Conservation (phyloP, 2,888 invertebrate species). For the Dasysyrphus albostriatus region DNA sequence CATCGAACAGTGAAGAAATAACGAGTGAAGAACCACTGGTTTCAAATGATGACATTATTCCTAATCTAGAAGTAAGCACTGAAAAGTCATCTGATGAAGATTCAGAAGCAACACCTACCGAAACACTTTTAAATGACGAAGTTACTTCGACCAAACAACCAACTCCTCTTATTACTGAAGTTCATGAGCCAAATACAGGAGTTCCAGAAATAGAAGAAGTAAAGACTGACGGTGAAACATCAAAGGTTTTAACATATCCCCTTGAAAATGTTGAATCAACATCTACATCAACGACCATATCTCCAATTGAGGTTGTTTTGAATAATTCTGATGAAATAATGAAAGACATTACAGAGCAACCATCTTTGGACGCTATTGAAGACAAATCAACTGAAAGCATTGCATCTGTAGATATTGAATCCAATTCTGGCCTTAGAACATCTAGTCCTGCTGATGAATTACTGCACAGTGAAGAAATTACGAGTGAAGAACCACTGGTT, state of each 20-base stretch:
- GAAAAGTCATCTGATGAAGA: neutral
- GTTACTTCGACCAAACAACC: neutral
- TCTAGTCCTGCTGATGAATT: neutral
- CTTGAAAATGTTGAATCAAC: neutral
- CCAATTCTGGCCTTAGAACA: neutral
- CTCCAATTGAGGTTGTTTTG: neutral
- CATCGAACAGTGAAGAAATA: no score
- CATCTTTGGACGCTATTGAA: neutral
- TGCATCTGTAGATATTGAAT: neutral
- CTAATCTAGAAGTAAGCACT: neutral
- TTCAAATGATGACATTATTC: no score
- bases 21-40: neutral
- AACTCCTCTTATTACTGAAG: neutral
- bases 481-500: neutral
- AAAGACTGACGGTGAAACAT: neutral
- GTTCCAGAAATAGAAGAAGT: neutral
- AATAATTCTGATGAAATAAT: neutral
- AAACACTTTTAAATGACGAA: neutral
- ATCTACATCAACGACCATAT: neutral
- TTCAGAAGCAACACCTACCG: neutral
- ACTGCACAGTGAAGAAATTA: no score
- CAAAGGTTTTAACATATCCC: neutral
- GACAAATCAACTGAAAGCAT: neutral
- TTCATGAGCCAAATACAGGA: neutral
- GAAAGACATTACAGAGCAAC: neutral